These are phyloP conservation scores for Ciconia maguari DNA, from an alignment of 2,113 vertebrate species.

Conservation along the genomic window DNA sequence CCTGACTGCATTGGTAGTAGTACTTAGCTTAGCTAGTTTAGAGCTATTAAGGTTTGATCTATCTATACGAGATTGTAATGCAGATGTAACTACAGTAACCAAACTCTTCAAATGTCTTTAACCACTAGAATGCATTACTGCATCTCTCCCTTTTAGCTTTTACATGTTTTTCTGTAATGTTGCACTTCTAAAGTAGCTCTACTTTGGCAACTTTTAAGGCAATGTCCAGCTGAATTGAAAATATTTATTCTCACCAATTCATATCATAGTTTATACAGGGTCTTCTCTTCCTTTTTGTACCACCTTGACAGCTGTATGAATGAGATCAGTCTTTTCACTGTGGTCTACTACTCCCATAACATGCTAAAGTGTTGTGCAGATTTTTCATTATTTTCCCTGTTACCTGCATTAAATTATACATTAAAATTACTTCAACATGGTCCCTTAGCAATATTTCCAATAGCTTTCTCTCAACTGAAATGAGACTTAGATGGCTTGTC, in stretches of 20 bases:
- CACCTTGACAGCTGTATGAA: not conserved
- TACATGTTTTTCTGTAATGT: not conserved
- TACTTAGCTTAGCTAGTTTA: not conserved
- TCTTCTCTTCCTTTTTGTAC: not conserved
- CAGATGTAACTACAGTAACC: not conserved
- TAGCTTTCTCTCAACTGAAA: slow-evolving; percentile 25
- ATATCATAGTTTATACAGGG: not conserved
- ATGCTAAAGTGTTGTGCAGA: not conserved
- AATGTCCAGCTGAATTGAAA: not conserved
- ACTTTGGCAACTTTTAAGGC: not conserved
- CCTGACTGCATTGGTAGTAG: not conserved
- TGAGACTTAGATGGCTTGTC: not conserved
- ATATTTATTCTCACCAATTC: not conserved
- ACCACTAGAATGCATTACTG: not conserved
- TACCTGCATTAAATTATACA: not conserved
- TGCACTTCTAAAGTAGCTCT: not conserved
- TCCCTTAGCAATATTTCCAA: slow-evolving; percentile 40
- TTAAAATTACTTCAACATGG: not conserved
- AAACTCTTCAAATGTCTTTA: not conserved
- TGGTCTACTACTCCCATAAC: not conserved
- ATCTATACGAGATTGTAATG: not conserved
- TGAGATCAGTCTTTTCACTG: not conserved
- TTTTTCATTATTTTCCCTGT: not conserved
- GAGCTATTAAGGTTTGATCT: not conserved
- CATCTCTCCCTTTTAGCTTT: not conserved